phyloP scores from a whole-genome alignment of 1,140 invertebrate species.

The Ridgeia piscesae region DNA sequence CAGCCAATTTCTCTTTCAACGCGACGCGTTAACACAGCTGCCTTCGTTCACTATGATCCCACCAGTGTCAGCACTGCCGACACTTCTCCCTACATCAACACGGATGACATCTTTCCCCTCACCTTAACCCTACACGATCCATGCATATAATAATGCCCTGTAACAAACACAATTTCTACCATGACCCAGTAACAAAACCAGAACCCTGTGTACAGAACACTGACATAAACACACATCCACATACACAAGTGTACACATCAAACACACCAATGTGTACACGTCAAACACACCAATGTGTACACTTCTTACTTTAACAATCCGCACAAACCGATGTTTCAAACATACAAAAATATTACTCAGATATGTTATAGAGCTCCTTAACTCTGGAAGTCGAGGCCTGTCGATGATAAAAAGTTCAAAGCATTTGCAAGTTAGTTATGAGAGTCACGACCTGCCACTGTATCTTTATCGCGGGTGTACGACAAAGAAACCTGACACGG shows the following conservation, averaged over 20 bases:
- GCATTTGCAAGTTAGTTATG: neutral
- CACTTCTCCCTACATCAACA: neutral
- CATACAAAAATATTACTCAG: neutral
- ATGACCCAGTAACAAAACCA: neutral
- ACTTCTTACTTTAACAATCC: neutral
- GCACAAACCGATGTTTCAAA: slow-evolving; percentile 1
- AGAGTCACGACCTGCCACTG: neutral
- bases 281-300: neutral
- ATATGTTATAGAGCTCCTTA: neutral
- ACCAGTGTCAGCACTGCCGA: neutral
- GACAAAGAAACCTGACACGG: neutral
- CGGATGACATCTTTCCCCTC: too few relatives aligned
- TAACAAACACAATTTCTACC: neutral
- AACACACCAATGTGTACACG: neutral
- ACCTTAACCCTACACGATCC: neutral
- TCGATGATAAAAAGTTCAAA: neutral
- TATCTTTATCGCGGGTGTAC: neutral
- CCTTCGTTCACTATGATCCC: neutral
- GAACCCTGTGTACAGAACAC: neutral
- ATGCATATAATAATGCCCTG: neutral
- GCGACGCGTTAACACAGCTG: neutral
- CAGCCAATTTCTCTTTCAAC: neutral
- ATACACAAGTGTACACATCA: neutral
- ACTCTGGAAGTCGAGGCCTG: neutral
- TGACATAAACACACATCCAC: neutral